Conservation (phyloP, 2,797 vertebrate genomes). For the Myotis daubentonii region DNA sequence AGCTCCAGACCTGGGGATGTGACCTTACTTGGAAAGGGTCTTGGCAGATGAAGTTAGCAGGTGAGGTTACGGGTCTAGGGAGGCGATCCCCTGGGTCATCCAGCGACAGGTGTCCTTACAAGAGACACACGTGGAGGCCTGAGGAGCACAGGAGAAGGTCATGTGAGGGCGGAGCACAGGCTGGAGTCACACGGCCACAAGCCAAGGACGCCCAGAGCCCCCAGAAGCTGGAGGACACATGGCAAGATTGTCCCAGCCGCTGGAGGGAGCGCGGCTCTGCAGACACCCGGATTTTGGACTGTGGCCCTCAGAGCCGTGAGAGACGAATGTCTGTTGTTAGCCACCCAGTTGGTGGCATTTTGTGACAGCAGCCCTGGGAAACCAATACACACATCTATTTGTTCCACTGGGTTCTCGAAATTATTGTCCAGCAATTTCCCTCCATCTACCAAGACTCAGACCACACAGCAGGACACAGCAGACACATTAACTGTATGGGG, state of each 20-base stretch:
- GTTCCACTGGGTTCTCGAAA: background rate
- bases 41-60: background rate
- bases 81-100: background rate
- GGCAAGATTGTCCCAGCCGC: too few species aligned
- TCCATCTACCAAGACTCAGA: background rate
- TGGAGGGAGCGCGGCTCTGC: background rate
- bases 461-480: background rate
- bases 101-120: background rate
- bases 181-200: fast-evolving
- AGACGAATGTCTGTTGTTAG: background rate
- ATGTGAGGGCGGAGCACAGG: fast-evolving
- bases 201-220: background rate
- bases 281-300: background rate
- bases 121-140: background rate
- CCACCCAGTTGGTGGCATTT: fast-evolving
- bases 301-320: fast-evolving
- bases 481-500: background rate
- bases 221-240: fast-evolving
- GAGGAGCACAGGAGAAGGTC: background rate
- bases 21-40: background rate
- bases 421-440: background rate
- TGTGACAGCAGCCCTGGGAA: background rate
- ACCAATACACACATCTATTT: background rate
- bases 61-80: background rate
- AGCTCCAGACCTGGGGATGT: too few species aligned